These are phyloP conservation scores for Salticus scenicus DNA, from an alignment of 2,888 invertebrate species.

Conservation along the genomic window DNA sequence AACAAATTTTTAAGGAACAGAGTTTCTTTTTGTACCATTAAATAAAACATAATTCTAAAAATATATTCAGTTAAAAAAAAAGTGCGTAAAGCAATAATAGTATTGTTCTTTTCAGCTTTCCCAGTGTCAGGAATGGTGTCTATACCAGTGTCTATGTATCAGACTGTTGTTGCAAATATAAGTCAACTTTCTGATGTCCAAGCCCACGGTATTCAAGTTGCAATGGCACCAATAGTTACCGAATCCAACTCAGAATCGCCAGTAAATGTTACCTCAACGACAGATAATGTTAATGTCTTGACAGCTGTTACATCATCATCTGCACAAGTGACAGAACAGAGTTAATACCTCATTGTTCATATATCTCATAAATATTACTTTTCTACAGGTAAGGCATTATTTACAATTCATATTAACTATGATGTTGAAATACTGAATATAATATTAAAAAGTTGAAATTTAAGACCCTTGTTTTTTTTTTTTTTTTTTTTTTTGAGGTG, in stretches of 20 bases:
- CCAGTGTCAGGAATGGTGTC: slow-evolving; percentile 93
- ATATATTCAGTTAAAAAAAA: no score
- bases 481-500: no score
- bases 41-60: no score
- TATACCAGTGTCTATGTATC: slow-evolving; percentile 97
- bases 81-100: no score
- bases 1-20: no score
- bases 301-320: slow-evolving; percentile 63
- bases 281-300: slow-evolving; percentile 61
- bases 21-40: no score
- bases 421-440: no score
- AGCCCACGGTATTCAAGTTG: slow-evolving; percentile 73
- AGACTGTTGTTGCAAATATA: slow-evolving; percentile 88
- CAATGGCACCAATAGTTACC: slow-evolving; percentile 74
- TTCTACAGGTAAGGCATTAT: neutral
- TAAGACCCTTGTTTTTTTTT: no score
- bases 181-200: slow-evolving; percentile 71
- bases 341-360: slow-evolving; percentile 58
- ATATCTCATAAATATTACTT: slow-evolving; percentile 36
- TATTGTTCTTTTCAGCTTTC: slow-evolving; percentile 70
- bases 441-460: no score
- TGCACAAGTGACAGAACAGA: slow-evolving; percentile 58
- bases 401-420: no score
- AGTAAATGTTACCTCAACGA: slow-evolving; percentile 61
- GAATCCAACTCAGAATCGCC: slow-evolving; percentile 72